Evolutionary conservation across 2,888 invertebrate species (phyloP), one percentile per base, ranked within the genome.

Genomic region (Arctia plantaginis): DNA sequence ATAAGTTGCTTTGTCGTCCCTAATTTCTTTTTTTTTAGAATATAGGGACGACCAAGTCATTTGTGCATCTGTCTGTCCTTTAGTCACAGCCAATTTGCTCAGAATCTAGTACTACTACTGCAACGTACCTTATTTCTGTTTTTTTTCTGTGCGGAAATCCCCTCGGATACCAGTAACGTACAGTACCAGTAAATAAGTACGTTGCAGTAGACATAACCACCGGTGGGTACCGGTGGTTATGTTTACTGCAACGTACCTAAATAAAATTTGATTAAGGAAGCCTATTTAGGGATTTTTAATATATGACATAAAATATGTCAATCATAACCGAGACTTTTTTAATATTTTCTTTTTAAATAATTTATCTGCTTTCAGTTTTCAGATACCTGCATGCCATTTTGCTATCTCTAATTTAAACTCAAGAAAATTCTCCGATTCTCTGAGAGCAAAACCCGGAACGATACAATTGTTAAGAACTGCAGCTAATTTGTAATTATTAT

Each of bases 291-390:
- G 20, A 20, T 20, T 4, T 55, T 30, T 62, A 62, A 27, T 62
- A 6, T 15, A 30, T 27, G 15, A 62, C 30, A 13, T 27, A 18
- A 62, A 62, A 30, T 30, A 0, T 15, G 6, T 62, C 18, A 4
- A 51, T 30, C 30, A 13, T 30, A 27, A 30, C 30, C 59, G 3
- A 30, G 15, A 0, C 30, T 44, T n/a, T 13, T 44, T 44, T 30
- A 23, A 30, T 30, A 30, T 3, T 55, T 51, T 77, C 68, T 67
- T 44, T 68, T 66, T n/a, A 66, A 77, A 76, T 72, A 72, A 75
- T 71, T 69, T 20, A 2, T 69, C 77, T 75, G 65, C 67, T 82
- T 80, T 80, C 77, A 71, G 51, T 77, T 78, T 82, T 72, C 82
- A 79, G 80, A 77, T 77, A 30, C 23, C 76, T 81, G 79, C 78